Percentiles rank a stretch among this genome's conserved stretches.
Conservation (phyloP, 2,113 vertebrate species). For the Promerops cafer region DNA sequence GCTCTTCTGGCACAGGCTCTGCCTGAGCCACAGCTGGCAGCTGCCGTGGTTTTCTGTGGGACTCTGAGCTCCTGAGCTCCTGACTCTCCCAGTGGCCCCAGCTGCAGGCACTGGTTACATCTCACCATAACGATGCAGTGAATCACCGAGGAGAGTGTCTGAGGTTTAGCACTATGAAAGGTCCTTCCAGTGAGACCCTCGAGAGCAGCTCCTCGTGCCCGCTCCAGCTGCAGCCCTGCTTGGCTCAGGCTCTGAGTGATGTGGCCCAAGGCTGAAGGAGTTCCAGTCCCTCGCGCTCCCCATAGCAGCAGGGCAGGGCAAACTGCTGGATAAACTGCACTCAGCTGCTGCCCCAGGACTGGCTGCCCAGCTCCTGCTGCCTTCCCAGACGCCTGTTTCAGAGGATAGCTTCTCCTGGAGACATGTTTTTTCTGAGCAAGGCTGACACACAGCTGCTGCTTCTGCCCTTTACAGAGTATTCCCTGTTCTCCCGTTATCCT, state of each 20-base stretch:
- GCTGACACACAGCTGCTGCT: background rate
- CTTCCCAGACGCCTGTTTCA: background rate
- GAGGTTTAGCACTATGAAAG: background rate
- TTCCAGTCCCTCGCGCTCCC: background rate
- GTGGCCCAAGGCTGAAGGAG: background rate
- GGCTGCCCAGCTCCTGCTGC: background rate
- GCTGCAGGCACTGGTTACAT: background rate
- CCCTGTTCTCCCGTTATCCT: rapidly evolving
- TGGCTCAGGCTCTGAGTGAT: background rate
- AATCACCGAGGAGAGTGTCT: background rate
- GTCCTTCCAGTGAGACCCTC: background rate
- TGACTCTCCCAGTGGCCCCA: rapidly evolving
- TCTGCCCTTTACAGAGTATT: background rate
- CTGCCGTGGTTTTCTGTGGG: rapidly evolving
- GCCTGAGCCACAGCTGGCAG: background rate
- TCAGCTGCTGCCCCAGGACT: background rate
- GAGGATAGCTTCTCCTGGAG: background rate
- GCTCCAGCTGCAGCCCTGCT: background rate
- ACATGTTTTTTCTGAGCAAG: background rate
- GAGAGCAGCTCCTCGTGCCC: background rate
- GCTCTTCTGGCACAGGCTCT: background rate
- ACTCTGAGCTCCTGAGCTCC: background rate
- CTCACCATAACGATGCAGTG: background rate
- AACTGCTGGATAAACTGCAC: background rate
- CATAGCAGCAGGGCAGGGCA: background rate